Evolutionary conservation across 1,140 invertebrate species (phyloP).

Genomic region (Drosophila lacteicornis): DNA sequence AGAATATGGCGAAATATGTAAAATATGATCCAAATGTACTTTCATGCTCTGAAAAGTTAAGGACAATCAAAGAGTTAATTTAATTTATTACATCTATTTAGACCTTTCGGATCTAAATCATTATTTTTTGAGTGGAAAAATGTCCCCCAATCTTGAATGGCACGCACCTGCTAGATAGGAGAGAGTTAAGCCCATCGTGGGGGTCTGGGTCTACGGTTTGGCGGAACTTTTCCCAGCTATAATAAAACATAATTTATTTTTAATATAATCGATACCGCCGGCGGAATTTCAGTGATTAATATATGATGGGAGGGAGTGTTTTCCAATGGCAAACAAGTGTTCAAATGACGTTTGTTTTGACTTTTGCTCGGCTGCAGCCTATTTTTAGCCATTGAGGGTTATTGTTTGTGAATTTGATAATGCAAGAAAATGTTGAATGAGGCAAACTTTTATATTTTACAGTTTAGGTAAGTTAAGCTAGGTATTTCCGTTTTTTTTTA

Average conservation of each 20-base stretch:
- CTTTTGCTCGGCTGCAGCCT: not conserved
- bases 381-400: not conserved
- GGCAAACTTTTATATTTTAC: not conserved
- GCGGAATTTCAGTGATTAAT: slow-evolving; percentile 7
- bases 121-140: slow-evolving; percentile 13
- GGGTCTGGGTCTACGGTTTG: slow-evolving; percentile 13
- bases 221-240: not conserved
- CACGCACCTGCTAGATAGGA: slow-evolving; percentile 19
- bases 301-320: slow-evolving; percentile 6
- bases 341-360: slow-evolving; percentile 26
- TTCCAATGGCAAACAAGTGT: slow-evolving; percentile 11
- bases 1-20: too few species aligned
- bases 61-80: not conserved
- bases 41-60: not conserved
- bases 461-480: too few species aligned
- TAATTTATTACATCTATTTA: not conserved
- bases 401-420: not conserved
- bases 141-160: slow-evolving; percentile 9
- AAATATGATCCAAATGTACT: not conserved
- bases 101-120: not conserved
- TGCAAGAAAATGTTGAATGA: not conserved
- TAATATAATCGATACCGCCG: slow-evolving; percentile 16
- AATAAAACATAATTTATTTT: slow-evolving; percentile 48
- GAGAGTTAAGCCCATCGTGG: slow-evolving; percentile 6
- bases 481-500: too few species aligned